phyloP scores from a whole-genome alignment of 2,113 vertebrate genomes.

The Leptodactylus fuscus region DNA sequence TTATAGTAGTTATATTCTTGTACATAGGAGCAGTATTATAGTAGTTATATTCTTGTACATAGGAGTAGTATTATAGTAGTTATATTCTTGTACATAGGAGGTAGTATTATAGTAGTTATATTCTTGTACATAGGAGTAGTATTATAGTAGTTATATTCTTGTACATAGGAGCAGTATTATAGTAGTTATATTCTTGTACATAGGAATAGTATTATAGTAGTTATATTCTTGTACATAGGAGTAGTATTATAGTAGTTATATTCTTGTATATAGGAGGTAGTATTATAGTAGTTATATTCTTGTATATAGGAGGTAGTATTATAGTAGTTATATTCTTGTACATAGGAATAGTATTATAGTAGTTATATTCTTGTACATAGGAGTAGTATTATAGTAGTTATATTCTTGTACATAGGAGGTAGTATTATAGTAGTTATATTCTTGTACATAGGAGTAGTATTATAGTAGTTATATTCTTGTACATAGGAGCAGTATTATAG shows the following conservation, averaged over 20 bases:
- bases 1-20: too few species aligned
- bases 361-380: neutral
- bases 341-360: constrained; percentile 1
- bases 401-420: neutral
- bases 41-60: too few species aligned
- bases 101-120: too few species aligned
- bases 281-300: constrained; percentile 13
- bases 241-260: constrained; percentile 4
- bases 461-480: neutral
- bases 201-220: too few species aligned
- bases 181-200: too few species aligned
- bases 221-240: too few species aligned
- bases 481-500: too few species aligned
- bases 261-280: neutral
- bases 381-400: constrained; percentile 19
- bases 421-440: constrained; percentile 7
- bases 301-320: neutral
- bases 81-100: neutral
- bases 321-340: neutral
- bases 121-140: too few species aligned
- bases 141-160: too few species aligned
- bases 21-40: too few species aligned
- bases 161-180: too few species aligned
- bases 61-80: too few species aligned
- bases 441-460: neutral